Conservation (phyloP, 2,888 invertebrate species). For the Drosophila merina region DNA sequence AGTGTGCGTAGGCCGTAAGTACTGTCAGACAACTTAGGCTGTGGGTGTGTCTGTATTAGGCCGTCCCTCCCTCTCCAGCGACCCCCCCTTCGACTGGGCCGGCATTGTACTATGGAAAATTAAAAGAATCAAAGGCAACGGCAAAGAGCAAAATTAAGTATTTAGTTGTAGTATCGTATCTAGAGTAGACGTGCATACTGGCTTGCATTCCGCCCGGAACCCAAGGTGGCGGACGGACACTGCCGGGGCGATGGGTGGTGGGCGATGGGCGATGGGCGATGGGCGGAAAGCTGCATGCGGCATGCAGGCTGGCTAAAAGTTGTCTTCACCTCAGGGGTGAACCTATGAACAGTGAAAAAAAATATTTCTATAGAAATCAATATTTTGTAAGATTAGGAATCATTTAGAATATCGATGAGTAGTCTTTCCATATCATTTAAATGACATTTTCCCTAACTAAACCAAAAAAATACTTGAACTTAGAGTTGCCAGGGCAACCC, state of each 20-base stretch:
- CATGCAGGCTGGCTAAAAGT: slow-evolving; percentile 17
- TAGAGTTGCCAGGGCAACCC: slow-evolving; percentile 23
- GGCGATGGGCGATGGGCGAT: background rate
- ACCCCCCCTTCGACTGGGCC: background rate
- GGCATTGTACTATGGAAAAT: slow-evolving; percentile 58
- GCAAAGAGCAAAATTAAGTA: slow-evolving; percentile 75
- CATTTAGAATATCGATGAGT: no score
- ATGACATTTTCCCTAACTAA: no score
- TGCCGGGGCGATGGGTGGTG: background rate
- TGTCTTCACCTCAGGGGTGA: slow-evolving; percentile 17
- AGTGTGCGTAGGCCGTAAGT: slow-evolving; percentile 72
- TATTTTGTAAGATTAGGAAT: no score
- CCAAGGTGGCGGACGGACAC: slow-evolving; percentile 25
- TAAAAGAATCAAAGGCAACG: slow-evolving; percentile 78
- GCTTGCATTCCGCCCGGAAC: slow-evolving; percentile 47
- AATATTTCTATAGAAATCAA: no score
- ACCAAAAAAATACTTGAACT: no score
- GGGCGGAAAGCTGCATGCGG: background rate
- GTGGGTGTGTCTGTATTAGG: slow-evolving; percentile 12
- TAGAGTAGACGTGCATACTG: slow-evolving; percentile 62
- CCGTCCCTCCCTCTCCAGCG: background rate
- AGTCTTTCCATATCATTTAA: no score
- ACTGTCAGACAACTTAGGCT: slow-evolving; percentile 64
- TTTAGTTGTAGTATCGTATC: slow-evolving; percentile 74
- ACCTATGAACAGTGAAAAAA: background rate